Evolutionary conservation across 2,113 vertebrate species (phyloP).

Genomic region (Mesoclemmys tuberculata): DNA sequence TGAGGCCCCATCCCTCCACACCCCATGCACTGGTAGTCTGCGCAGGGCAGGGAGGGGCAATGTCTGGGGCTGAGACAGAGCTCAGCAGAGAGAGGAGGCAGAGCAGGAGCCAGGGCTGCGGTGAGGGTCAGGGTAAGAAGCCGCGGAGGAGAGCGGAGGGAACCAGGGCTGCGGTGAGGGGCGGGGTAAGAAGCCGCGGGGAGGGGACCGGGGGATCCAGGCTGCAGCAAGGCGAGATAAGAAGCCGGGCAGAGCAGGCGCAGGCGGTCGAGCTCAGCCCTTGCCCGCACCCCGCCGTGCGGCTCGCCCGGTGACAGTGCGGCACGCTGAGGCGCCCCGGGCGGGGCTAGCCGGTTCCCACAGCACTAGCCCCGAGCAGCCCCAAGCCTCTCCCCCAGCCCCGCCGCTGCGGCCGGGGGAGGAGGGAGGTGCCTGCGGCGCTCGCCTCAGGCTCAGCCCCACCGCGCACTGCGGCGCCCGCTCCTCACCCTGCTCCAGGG

Average conservation of each 20-base stretch:
- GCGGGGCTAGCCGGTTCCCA: neutral
- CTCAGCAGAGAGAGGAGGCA: neutral
- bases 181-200: too few species aligned
- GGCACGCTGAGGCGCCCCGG: slow-evolving; percentile 52
- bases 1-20: neutral
- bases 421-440: neutral
- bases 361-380: neutral
- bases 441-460: neutral
- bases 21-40: too few species aligned
- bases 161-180: neutral
- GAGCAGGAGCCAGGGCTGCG: neutral
- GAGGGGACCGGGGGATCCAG: too few species aligned
- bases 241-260: neutral
- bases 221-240: neutral
- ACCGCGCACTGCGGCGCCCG: neutral
- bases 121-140: neutral
- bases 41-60: neutral
- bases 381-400: neutral
- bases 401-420: neutral
- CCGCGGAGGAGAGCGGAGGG: neutral
- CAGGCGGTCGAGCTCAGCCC: neutral
- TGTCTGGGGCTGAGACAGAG: neutral
- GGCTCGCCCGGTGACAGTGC: neutral
- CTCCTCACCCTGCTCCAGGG: slow-evolving; percentile 87
- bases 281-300: slow-evolving; percentile 40